These are phyloP conservation scores for Trissolcus brochymenae DNA, from an alignment of 2,888 invertebrate genomes.

Conservation along the genomic window DNA sequence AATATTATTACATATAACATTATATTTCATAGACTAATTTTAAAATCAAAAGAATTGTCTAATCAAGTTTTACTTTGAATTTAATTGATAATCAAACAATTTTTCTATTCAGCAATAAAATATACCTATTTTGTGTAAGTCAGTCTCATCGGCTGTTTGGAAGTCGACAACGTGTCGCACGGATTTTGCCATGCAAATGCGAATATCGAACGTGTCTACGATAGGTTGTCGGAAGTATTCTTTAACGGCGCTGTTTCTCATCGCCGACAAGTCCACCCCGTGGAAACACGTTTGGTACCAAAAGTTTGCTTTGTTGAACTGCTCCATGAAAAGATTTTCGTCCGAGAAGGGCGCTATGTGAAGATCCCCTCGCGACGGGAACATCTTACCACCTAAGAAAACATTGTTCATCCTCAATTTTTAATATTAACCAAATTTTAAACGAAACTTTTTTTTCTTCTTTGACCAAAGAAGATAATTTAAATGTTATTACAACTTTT, in stretches of 20 bases:
- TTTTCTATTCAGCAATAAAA: not conserved
- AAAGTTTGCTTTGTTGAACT: conserved; percentile 98
- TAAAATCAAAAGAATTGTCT: too few species aligned
- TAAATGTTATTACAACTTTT: too few species aligned
- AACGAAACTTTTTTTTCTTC: not conserved
- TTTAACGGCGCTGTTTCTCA: conserved; percentile 94
- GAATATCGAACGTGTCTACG: conserved; percentile 98
- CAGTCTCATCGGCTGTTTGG: conserved; percentile 92
- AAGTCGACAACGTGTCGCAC: conserved; percentile 96
- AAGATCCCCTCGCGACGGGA: conserved; percentile 96
- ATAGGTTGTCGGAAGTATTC: conserved; percentile 99
- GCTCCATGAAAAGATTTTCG: conserved; percentile 97
- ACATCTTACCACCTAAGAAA: conserved; percentile 90
- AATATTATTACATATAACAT: too few species aligned
- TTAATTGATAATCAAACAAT: not conserved
- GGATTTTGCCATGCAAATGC: conserved; percentile 97
- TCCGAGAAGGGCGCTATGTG: conserved; percentile 99
- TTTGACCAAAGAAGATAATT: too few species aligned
- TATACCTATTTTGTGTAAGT: conserved; percentile 90
- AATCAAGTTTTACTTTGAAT: not conserved
- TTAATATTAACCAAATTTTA: not conserved
- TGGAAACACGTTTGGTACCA: conserved; percentile 99
- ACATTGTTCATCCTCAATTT: too few species aligned
- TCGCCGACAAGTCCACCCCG: conserved; percentile 94
- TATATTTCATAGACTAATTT: not conserved